These are phyloP conservation scores for Myripristis jacobus DNA, from an alignment of 2,797 vertebrate species.

Conservation along the genomic window DNA sequence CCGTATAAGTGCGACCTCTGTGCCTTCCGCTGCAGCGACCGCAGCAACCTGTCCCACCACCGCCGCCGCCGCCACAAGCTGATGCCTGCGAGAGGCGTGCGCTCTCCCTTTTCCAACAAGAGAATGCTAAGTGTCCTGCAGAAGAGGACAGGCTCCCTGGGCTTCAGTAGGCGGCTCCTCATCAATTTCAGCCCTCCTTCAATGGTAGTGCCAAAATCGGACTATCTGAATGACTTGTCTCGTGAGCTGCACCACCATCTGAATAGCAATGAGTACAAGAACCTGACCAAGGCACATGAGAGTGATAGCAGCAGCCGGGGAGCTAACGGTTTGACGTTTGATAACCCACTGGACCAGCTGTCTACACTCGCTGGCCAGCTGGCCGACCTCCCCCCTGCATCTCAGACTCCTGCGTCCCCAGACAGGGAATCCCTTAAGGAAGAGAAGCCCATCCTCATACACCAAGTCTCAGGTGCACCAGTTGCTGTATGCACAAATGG, in stretches of 20 bases:
- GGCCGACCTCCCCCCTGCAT: slow-evolving; percentile 89
- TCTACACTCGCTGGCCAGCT: slow-evolving; percentile 93
- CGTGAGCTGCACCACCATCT: slow-evolving; percentile 81
- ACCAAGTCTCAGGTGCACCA: slow-evolving; percentile 84
- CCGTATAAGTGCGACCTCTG: slow-evolving; percentile 98
- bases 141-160: slow-evolving; percentile 91
- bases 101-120: slow-evolving; percentile 91
- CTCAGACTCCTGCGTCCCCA: slow-evolving; percentile 85
- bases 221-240: slow-evolving; percentile 86
- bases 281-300: slow-evolving; percentile 75
- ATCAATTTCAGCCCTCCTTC: slow-evolving; percentile 91
- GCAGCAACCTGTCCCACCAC: slow-evolving; percentile 98
- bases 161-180: slow-evolving; percentile 89
- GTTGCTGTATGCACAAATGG: slow-evolving; percentile 79
- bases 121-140: slow-evolving; percentile 93
- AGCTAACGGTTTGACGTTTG: slow-evolving; percentile 86
- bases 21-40: slow-evolving; percentile 97
- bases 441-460: slow-evolving; percentile 94
- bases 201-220: slow-evolving; percentile 90
- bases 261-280: slow-evolving; percentile 76
- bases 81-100: slow-evolving; percentile 90
- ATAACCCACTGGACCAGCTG: slow-evolving; percentile 94
- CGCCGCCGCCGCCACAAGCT: slow-evolving; percentile 96
- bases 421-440: slow-evolving; percentile 88
- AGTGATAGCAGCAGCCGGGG: slow-evolving; percentile 73